Conservation (phyloP, 2,797 vertebrate species). For the Peromyscus aztecus region DNA sequence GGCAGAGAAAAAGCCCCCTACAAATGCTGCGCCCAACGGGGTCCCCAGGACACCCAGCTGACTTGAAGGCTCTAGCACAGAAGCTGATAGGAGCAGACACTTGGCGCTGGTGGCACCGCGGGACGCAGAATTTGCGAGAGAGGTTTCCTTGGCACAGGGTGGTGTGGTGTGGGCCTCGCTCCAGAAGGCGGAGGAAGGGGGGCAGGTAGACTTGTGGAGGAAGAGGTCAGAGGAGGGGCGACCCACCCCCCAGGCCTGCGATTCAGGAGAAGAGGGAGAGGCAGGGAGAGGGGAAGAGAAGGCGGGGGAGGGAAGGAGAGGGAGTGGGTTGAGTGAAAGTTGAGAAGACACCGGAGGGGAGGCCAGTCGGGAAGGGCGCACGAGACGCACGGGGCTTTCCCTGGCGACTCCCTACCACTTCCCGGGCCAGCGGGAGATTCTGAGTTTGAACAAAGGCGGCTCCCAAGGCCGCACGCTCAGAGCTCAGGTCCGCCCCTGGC, state of each 20-base stretch:
- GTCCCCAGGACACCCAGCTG: no score
- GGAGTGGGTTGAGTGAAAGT: background rate
- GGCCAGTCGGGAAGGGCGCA: background rate
- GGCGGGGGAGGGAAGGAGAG: rapidly evolving
- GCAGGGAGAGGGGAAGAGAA: rapidly evolving
- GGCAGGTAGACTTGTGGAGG: background rate
- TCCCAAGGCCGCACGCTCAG: constrained; percentile 53
- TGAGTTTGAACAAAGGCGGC: constrained; percentile 78
- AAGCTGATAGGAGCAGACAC: no score
- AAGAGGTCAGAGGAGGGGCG: background rate
- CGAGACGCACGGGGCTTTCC: background rate
- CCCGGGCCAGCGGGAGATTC: constrained; percentile 2
- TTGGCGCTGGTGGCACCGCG: background rate
- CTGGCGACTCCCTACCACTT: background rate
- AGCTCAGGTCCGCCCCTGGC: constrained; percentile 63
- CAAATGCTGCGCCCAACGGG: background rate
- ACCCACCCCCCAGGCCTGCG: background rate
- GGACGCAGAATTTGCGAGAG: background rate
- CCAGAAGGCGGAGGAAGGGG: background rate
- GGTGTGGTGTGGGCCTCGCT: background rate
- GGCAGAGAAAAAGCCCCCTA: background rate
- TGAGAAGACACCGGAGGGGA: background rate
- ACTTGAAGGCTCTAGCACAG: background rate
- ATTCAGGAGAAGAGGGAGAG: background rate
- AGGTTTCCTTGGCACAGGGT: background rate